Percentiles rank a stretch among this genome's conserved stretches.
phyloP scores from a whole-genome alignment of 2,113 vertebrate species.

The Cervus canadensis region DNA sequence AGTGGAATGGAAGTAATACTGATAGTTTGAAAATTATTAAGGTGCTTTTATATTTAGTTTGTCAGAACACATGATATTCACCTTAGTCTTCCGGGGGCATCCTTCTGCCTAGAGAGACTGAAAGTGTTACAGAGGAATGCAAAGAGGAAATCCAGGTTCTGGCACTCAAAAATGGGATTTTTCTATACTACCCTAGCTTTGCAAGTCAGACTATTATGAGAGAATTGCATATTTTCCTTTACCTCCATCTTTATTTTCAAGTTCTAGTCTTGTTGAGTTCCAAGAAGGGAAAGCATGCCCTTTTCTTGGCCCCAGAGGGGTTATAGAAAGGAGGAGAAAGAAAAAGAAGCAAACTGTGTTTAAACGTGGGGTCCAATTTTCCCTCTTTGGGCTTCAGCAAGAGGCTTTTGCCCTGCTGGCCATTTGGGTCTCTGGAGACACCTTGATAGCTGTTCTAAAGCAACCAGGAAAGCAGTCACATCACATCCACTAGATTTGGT shows the following conservation, averaged over 20 bases:
- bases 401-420: neutral
- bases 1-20: neutral
- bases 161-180: neutral
- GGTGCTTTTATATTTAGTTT: slow-evolving; percentile 35
- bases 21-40: neutral
- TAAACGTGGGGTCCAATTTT: neutral
- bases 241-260: neutral
- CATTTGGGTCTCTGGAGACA: neutral
- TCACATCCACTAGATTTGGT: neutral
- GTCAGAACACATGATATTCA: neutral
- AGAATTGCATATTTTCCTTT: neutral
- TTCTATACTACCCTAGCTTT: neutral
- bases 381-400: neutral
- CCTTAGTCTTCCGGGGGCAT: neutral
- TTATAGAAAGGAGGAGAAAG: neutral
- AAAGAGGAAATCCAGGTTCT: neutral
- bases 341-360: neutral
- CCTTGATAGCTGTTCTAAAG: neutral
- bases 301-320: neutral
- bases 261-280: neutral
- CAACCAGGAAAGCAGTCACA: neutral
- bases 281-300: neutral
- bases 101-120: neutral
- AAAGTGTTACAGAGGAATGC: neutral
- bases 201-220: neutral